phyloP scores from a whole-genome alignment of 1,140 invertebrate species.

The Cyclargus thomasi region DNA sequence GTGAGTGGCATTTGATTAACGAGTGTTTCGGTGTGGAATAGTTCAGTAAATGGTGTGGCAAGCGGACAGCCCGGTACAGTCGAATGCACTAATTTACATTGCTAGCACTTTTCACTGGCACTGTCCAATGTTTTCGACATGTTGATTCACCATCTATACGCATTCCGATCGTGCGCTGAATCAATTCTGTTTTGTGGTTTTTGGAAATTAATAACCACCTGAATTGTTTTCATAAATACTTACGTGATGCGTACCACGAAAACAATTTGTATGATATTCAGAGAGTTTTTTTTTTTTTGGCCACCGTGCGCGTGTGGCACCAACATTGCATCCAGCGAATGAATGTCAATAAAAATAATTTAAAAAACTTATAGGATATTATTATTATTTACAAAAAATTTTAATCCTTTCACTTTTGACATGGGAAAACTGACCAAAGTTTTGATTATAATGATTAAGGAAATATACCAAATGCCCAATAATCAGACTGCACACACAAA shows the following conservation, averaged over 20 bases:
- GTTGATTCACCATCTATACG: slow-evolving; percentile 5
- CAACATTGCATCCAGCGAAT: too few species aligned
- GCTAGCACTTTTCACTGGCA: slow-evolving; percentile 42
- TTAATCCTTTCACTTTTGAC: too few species aligned
- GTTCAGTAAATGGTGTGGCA: slow-evolving; percentile 44
- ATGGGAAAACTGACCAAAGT: too few species aligned
- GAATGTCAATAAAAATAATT: too few species aligned
- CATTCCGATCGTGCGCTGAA: neutral
- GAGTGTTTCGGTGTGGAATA: slow-evolving; percentile 38
- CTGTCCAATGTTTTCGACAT: slow-evolving; percentile 23
- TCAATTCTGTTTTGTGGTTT: neutral
- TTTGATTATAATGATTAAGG: too few species aligned
- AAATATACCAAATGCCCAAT: too few species aligned
- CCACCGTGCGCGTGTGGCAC: too few species aligned
- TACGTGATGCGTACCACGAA: neutral
- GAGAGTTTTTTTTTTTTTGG: too few species aligned
- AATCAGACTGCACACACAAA: too few species aligned
- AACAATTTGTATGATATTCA: neutral
- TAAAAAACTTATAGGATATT: too few species aligned
- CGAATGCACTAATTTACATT: slow-evolving; percentile 48
- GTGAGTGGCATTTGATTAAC: slow-evolving; percentile 29
- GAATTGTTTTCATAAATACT: neutral
- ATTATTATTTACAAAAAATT: too few species aligned
- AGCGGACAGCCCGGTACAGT: slow-evolving; percentile 30
- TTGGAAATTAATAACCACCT: neutral